These are phyloP conservation scores for Gonioctena quinquepunctata DNA, from an alignment of 1,140 invertebrate species.

Conservation along the genomic window DNA sequence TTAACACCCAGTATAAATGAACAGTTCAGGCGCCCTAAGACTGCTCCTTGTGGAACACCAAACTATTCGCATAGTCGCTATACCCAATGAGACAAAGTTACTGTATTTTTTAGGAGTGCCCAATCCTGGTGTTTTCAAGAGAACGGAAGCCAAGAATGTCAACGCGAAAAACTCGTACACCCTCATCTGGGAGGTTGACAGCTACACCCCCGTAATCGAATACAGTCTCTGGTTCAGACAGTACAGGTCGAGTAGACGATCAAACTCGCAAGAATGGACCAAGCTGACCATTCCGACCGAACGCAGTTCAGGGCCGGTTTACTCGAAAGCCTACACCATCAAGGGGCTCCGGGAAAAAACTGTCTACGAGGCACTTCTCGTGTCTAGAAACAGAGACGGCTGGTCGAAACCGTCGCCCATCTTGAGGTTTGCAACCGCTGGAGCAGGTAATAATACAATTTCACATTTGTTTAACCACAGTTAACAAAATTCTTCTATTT, in stretches of 20 bases:
- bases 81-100: too few relatives aligned
- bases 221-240: slow-evolving; percentile 71
- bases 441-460: slow-evolving; percentile 62
- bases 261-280: slow-evolving; percentile 63
- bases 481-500: too few relatives aligned
- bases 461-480: background rate
- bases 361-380: slow-evolving; percentile 71
- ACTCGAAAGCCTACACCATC: slow-evolving; percentile 69
- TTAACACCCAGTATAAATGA: too few relatives aligned
- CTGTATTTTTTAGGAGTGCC: slow-evolving; percentile 57
- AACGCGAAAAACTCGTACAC: slow-evolving; percentile 61
- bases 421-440: slow-evolving; percentile 68
- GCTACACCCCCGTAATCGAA: slow-evolving; percentile 73
- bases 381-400: slow-evolving; percentile 72
- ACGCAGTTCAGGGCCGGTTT: slow-evolving; percentile 65
- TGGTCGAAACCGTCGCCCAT: slow-evolving; percentile 69
- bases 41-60: too few relatives aligned
- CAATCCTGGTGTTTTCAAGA: slow-evolving; percentile 66
- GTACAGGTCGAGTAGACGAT: slow-evolving; percentile 50
- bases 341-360: slow-evolving; percentile 67
- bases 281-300: slow-evolving; percentile 71
- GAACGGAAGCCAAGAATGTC: slow-evolving; percentile 52
- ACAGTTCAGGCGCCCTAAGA: too few relatives aligned
- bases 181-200: slow-evolving; percentile 77
- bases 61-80: too few relatives aligned